phyloP scores from a whole-genome alignment of 2,888 invertebrate genomes.

The Apotomis turbidana region DNA sequence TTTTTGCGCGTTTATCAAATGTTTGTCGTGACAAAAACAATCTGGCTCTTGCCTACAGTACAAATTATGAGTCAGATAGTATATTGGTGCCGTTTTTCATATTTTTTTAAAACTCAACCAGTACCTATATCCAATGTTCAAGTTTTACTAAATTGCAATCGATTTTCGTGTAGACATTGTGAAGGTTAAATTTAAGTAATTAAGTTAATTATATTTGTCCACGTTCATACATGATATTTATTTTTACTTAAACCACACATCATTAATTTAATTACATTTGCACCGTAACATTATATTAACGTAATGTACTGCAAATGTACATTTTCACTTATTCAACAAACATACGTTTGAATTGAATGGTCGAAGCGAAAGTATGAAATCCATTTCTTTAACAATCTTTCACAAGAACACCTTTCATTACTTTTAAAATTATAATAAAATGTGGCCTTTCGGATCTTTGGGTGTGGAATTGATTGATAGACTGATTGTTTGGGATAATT shows the following conservation, averaged over 20 bases:
- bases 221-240: neutral
- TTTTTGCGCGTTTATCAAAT: too few relatives aligned
- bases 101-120: too few relatives aligned
- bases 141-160: too few relatives aligned
- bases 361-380: neutral
- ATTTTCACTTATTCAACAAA: constrained; percentile 29
- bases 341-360: constrained; percentile 1
- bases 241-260: constrained; percentile 22
- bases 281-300: constrained; percentile 3
- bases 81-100: too few relatives aligned
- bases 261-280: constrained; percentile 11
- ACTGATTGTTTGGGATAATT: too few relatives aligned
- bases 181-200: neutral
- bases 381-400: too few relatives aligned
- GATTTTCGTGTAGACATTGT: neutral
- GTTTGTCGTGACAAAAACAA: too few relatives aligned
- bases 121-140: too few relatives aligned
- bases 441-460: too few relatives aligned
- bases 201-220: constrained; percentile 2
- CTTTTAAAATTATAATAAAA: neutral
- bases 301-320: constrained; percentile 4
- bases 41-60: too few relatives aligned
- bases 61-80: too few relatives aligned
- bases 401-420: neutral
- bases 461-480: too few relatives aligned